phyloP scores from a whole-genome alignment of 1,140 invertebrate genomes.

The Zaprionus ornatus region DNA sequence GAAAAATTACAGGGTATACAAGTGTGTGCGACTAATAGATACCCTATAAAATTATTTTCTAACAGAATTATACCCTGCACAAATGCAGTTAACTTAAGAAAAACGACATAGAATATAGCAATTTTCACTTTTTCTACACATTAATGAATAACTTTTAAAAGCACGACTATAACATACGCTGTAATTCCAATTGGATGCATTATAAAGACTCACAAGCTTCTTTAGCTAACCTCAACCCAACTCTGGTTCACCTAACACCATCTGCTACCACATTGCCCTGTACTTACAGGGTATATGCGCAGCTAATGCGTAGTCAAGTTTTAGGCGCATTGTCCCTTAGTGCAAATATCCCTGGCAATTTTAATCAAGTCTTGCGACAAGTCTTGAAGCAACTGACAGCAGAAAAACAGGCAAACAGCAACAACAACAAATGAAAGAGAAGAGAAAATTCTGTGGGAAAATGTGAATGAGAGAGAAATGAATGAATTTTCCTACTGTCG shows the following conservation, averaged over 20 bases:
- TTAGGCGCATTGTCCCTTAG: slow-evolving; percentile 24
- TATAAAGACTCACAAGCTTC: not conserved
- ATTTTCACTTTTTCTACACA: not conserved
- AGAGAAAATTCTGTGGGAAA: not conserved
- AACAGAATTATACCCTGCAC: not conserved
- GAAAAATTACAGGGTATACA: not conserved
- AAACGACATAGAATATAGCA: not conserved
- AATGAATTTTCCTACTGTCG: slow-evolving; percentile 7
- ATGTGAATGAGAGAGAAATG: not conserved
- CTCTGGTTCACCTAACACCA: not conserved
- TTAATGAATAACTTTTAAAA: no score
- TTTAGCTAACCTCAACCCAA: no score
- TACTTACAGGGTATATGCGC: not conserved
- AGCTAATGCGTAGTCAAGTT: slow-evolving; percentile 26
- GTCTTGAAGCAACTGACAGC: slow-evolving; percentile 4
- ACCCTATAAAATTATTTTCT: not conserved
- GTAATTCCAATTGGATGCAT: rapidly evolving
- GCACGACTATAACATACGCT: not conserved
- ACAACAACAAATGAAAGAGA: slow-evolving; percentile 2
- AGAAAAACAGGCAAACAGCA: not conserved
- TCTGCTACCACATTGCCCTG: not conserved
- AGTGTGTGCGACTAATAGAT: not conserved
- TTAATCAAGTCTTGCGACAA: slow-evolving; percentile 54
- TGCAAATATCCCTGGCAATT: slow-evolving; percentile 27
- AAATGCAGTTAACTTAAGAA: no score